A percentile compares a stretch with the other conserved stretches of the same genome.
Conservation (phyloP, 1,140 invertebrate species). For the Popillia japonica region DNA sequence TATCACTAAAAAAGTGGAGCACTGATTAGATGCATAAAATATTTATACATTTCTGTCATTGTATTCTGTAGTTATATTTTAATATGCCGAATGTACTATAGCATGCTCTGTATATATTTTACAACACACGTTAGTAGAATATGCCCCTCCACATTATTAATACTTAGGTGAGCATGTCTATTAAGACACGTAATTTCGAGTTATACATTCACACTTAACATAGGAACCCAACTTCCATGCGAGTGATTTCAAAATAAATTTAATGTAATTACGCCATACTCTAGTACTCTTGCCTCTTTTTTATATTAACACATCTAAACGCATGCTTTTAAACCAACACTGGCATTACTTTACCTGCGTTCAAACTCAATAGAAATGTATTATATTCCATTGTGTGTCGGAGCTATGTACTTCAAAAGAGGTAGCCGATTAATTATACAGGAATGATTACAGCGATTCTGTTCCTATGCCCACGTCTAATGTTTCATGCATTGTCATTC, state of each 20-base stretch:
- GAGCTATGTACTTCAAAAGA: neutral
- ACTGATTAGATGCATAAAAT: no score
- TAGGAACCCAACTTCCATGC: neutral
- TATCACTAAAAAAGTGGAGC: no score
- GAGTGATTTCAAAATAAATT: neutral
- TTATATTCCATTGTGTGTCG: neutral
- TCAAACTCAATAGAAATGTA: neutral
- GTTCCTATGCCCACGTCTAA: neutral
- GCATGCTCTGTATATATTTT: no score
- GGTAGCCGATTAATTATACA: neutral
- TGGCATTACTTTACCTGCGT: neutral
- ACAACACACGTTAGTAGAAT: no score
- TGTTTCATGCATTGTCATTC: conserved; percentile 10
- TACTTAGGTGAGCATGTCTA: neutral
- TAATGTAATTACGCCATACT: neutral
- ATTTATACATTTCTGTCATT: no score
- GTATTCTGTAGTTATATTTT: no score
- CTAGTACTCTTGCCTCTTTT: no score
- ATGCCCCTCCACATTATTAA: neutral
- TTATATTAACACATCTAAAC: neutral
- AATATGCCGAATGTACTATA: no score
- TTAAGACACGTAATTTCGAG: neutral
- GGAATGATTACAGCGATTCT: neutral
- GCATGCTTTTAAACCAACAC: neutral
- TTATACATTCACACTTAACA: neutral